Evolutionary conservation across 1,140 invertebrate genomes (phyloP), one percentile per base, ranked within the genome.

Genomic region (Fopius arisanus): DNA sequence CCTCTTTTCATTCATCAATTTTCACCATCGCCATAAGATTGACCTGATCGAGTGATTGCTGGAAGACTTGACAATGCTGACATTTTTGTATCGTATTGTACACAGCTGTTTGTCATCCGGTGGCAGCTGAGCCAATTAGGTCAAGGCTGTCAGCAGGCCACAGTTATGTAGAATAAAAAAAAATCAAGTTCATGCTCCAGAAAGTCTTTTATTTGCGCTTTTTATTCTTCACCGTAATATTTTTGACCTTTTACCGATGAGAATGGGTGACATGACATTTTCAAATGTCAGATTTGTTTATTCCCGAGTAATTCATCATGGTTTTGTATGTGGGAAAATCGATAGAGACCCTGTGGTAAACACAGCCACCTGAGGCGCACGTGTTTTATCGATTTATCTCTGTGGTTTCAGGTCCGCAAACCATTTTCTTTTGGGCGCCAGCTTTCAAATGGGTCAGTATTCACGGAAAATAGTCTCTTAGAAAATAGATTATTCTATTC

Each of bases 341-440:
- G 16, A 48, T 48, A n/a, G 43, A 12, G 43, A 37, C 5, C 33
- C 33, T 37, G 33, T 37, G 33, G 37, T 31, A 37, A 37, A 63
- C 12, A 67, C 65, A 67, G 28, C 19, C 65, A 67, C 28, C 33
- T 40, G 33, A 48, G n/a, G n/a, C 37, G 37, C 19, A 68, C 40
- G 28, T 26, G 33, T 76, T 73, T 26, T 72, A 67, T 68, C 43
- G 62, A 68, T 43, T 67, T n/a, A n/a, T 71, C 78, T 80, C 78
- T 79, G 74, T 75, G 77, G 83, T 90, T 91, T 69, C 86, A 96
- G 96, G 96, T 86, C 96, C 96, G 21, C 96, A 98, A 90, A 98
- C 96, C 7, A 92, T 98, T 76, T 97, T 97, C 88, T 98, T 98
- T 87, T 98, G 97, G 97, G 95, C 96, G 43, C 97, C 97, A 68